These are phyloP conservation scores for Psilopsiagon aurifrons DNA, from an alignment of 2,113 vertebrate species.

Conservation along the genomic window DNA sequence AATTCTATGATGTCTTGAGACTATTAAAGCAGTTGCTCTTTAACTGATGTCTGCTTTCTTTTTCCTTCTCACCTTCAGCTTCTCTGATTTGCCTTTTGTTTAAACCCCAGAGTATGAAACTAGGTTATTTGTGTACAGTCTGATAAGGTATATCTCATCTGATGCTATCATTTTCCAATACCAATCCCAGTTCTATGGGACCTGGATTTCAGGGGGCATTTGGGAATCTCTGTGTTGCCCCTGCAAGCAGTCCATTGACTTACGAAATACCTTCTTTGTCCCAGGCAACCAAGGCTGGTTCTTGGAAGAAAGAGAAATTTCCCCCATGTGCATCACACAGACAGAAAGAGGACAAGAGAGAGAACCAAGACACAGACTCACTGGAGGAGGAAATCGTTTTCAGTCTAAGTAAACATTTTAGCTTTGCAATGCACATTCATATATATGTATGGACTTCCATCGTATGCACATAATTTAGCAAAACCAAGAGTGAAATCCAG, in stretches of 20 bases:
- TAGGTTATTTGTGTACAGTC: neutral
- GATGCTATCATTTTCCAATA: neutral
- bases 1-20: neutral
- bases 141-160: neutral
- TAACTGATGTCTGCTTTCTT: neutral
- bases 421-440: conserved; percentile 15
- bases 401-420: conserved; percentile 64
- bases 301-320: neutral
- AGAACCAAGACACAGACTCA: conserved; percentile 13
- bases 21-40: neutral
- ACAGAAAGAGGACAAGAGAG: neutral
- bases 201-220: neutral
- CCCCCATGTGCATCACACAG: neutral
- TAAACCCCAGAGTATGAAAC: neutral
- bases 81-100: neutral
- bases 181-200: neutral
- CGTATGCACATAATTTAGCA: conserved; percentile 45
- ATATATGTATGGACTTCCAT: conserved; percentile 33
- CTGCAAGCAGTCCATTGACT: neutral
- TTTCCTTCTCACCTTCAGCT: neutral
- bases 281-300: neutral
- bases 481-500: conserved; percentile 14
- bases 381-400: conserved; percentile 62
- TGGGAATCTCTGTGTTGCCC: neutral
- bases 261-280: neutral